A percentile compares a stretch with the other conserved stretches of the same genome.
Evolutionary conservation across 2,888 invertebrate genomes (phyloP).

Genomic region (Mesochorus sp.): DNA sequence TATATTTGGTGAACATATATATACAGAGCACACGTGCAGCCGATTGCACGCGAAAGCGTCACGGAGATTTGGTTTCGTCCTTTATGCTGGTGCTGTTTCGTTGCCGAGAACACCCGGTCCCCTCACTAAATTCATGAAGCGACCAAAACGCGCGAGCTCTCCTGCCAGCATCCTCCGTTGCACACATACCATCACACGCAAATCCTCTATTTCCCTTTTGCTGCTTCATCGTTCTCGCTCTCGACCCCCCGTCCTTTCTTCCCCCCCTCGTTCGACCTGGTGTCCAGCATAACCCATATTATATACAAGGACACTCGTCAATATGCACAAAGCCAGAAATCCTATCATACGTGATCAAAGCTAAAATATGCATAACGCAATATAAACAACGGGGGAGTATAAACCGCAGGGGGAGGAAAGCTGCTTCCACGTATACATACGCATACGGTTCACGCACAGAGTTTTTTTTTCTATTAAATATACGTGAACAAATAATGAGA

Average conservation of each 20-base stretch:
- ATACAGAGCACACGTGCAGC: slow-evolving; percentile 47
- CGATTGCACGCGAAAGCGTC: slow-evolving; percentile 58
- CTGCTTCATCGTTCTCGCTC: slow-evolving; percentile 18
- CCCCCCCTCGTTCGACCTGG: slow-evolving; percentile 24
- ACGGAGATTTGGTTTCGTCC: slow-evolving; percentile 55
- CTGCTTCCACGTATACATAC: not conserved
- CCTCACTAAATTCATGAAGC: slow-evolving; percentile 60
- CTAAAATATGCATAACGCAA: slow-evolving; percentile 56
- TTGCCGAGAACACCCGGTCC: slow-evolving; percentile 47
- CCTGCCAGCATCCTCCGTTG: slow-evolving; percentile 9
- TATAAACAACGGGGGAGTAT: slow-evolving; percentile 34
- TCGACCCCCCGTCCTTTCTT: not conserved
- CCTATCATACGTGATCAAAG: slow-evolving; percentile 57
- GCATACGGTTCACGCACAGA: too few relatives aligned
- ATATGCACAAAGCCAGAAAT: slow-evolving; percentile 39
- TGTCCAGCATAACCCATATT: slow-evolving; percentile 35
- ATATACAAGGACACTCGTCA: slow-evolving; percentile 17
- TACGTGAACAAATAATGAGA: too few relatives aligned
- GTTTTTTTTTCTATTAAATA: too few relatives aligned
- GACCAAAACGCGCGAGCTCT: not conserved
- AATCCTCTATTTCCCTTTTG: slow-evolving; percentile 6
- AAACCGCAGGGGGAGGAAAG: not conserved
- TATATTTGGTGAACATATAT: slow-evolving; percentile 11
- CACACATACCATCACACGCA: not conserved
- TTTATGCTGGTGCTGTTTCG: slow-evolving; percentile 28